Evolutionary conservation across 1,140 invertebrate genomes (phyloP).

Genomic region (Drosophila truncata): DNA sequence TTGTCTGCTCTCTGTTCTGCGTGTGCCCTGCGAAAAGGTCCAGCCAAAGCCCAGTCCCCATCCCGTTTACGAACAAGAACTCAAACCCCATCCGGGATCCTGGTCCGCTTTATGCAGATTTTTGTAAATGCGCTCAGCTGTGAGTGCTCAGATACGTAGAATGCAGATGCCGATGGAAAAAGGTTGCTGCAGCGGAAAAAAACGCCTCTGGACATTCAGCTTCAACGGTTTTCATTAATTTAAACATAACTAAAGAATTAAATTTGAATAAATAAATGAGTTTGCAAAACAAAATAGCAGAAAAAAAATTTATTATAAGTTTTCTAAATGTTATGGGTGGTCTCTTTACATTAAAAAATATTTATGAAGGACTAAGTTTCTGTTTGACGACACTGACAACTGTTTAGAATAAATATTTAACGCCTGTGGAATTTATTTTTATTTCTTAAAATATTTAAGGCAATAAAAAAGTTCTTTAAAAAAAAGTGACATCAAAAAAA

Average conservation of each 20-base stretch:
- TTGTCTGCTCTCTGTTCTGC: conserved; percentile 21
- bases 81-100: conserved; percentile 12
- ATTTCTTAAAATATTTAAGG: background rate
- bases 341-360: background rate
- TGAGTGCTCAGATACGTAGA: conserved; percentile 66
- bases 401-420: background rate
- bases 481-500: conserved; percentile 13
- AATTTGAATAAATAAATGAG: conserved; percentile 30
- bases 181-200: conserved; percentile 27
- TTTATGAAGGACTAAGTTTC: background rate
- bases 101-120: conserved; percentile 66
- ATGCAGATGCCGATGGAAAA: conserved; percentile 19
- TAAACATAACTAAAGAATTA: conserved; percentile 61
- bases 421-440: too few species aligned
- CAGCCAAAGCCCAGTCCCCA: conserved; percentile 8
- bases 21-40: conserved; percentile 26
- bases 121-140: conserved; percentile 72
- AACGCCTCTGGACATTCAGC: conserved; percentile 48
- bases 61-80: background rate
- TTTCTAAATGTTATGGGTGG: background rate
- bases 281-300: background rate
- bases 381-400: background rate
- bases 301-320: background rate
- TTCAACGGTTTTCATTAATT: conserved; percentile 57
- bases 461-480: background rate